Evolutionary conservation across 2,113 vertebrate species (phyloP), one percentile per base, ranked within the genome.

Genomic region (Alaudala cheleensis): DNA sequence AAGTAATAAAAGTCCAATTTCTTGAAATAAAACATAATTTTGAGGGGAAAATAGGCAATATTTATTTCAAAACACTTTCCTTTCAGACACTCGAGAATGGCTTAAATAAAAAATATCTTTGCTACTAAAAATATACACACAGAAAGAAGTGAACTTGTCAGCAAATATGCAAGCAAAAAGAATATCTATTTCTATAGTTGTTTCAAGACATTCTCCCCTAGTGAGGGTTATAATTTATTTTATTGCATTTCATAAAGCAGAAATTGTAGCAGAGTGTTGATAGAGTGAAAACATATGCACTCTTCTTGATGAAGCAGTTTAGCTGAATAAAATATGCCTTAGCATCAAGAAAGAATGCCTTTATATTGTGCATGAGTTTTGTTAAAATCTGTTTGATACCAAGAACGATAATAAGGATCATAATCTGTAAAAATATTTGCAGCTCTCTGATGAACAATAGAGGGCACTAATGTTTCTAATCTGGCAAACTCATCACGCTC

Each of bases 401-500:
- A 33, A 72, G 56, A 62, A 73, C n/a, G 72, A 92, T 47, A 79
- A 71, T 33, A 90, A 90, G 62, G 64, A 81, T 50, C 61, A 80
- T 88, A 58, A 84, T 96, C 91, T 80, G 90, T 72, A 80, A 92
- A 93, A 97, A 67, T 53, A 86, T 94, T 97, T 98, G 98, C 97
- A 98, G 94, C 98, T 97, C 97, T 98, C 88, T 84, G 92, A 67
- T 92, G 97, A 96, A 98, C 98, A 98, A 98, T 95, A 99, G 98
- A 99, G 98, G 98, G 98, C 98, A 98, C 97, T 98, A 98, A 97
- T 93, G 98, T 95, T 96, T 98, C 98, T 98, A 97, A 97, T 97
- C 98, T 98, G 97, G 95, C 85, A 93, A 95, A 94, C 65, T 33
- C 42, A 66, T 86, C 74, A 82, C 87, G 74, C 79, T 18, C 58